phyloP scores from a whole-genome alignment of 2,888 invertebrate species.

The Sinohyriopsis cumingii region DNA sequence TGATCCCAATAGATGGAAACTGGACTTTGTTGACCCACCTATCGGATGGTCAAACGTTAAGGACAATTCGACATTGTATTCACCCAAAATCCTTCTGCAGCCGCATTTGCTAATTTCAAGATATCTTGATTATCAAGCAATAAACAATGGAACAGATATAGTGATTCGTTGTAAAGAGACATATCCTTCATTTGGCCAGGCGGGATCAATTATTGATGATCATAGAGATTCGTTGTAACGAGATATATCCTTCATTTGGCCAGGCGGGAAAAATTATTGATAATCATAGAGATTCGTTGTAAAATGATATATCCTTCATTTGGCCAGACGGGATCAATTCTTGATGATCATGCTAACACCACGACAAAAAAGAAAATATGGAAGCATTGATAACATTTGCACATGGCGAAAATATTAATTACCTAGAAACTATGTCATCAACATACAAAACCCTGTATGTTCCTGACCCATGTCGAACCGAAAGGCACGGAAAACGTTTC shows the following conservation, averaged over 20 bases:
- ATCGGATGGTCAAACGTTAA: slow-evolving; percentile 21
- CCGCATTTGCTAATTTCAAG: slow-evolving; percentile 19
- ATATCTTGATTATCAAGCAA: slow-evolving; percentile 13
- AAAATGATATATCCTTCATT: slow-evolving; percentile 20
- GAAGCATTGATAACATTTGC: slow-evolving; percentile 26
- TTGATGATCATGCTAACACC: slow-evolving; percentile 22
- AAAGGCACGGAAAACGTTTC: slow-evolving; percentile 16
- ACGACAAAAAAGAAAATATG: slow-evolving; percentile 16
- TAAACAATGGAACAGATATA: slow-evolving; percentile 21
- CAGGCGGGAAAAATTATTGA: no score
- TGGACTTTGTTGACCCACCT: slow-evolving; percentile 25
- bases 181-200: slow-evolving; percentile 16
- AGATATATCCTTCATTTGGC: slow-evolving; percentile 21
- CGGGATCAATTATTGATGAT: slow-evolving; percentile 20
- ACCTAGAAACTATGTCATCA: slow-evolving; percentile 23
- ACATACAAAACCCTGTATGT: slow-evolving; percentile 19
- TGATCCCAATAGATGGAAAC: slow-evolving; percentile 12
- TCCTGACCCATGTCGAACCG: slow-evolving; percentile 14
- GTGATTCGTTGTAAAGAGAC: slow-evolving; percentile 19
- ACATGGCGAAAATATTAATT: slow-evolving; percentile 28
- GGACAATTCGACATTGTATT: slow-evolving; percentile 9
- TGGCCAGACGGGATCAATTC: slow-evolving; percentile 13
- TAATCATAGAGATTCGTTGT: slow-evolving; percentile 20
- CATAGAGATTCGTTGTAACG: slow-evolving; percentile 20
- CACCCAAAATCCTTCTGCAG: slow-evolving; percentile 13